Evolutionary conservation across 2,797 vertebrate species (phyloP), one percentile per base, ranked within the genome.

Genomic region (Peromyscus attwateri): DNA sequence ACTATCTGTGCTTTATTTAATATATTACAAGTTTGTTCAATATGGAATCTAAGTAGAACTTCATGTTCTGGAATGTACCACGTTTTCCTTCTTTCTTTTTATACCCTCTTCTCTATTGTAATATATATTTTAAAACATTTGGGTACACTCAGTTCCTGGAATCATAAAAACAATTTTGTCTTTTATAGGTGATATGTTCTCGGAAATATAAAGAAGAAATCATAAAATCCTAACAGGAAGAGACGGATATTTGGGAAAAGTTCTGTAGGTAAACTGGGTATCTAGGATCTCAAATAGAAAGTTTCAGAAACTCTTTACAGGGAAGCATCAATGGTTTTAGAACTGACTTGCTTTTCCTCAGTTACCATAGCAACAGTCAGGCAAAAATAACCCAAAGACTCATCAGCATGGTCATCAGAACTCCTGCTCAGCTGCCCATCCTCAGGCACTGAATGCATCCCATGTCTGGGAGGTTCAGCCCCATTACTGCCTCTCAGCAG

Each of bases 331-430:
- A 27, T 83, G 80, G 70, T 95, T 95, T 95, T 85, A 71, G 79
- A 96, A 64, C 82, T 52, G 1, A 79, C 29, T 93, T 97, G 64
- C 55, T 87, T 43, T 94, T 68, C 43, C 49, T 95, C 85, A 25
- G 87, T 96, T 93, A 95, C 94, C 40, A 88, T 88, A 91, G 88
- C 62, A 96, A 97, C 64, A 81, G 52, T 34, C 14, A 76, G 81
- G 55, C 11, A 89, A 87, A 95, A 95, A 55, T 64, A 89, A 84
- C 49, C 40, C 49, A 62, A 64, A 84, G 57, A 31, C 57, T 83
- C 27, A 31, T 60, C 40, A 64, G 25, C 81, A 16, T 16, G 52
- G n/a, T 57, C 77, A 66, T 81, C 68, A 82, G 68, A 92, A 62
- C 49, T 81, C 49, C 17, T 85, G 8, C 73, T 85, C 14, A 76